Percentiles rank a stretch among this genome's conserved stretches.
Evolutionary conservation across 2,888 invertebrate species (phyloP).

Genomic region (Drosophila leonis): DNA sequence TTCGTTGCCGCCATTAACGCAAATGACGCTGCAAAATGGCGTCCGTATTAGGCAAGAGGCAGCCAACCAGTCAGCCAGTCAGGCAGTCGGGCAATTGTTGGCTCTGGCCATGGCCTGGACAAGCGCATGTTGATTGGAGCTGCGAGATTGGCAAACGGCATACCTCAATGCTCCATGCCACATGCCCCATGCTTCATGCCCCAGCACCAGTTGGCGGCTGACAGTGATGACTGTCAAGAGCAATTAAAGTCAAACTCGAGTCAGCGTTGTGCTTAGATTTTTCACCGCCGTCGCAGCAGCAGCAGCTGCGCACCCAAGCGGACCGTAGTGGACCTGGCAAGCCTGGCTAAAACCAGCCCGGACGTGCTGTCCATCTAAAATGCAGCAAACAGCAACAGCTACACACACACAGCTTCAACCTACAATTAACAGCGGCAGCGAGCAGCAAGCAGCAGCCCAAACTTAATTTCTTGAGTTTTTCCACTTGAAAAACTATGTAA

Average conservation of each 20-base stretch:
- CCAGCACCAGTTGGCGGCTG: constrained; percentile 49
- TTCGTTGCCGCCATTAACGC: constrained; percentile 74
- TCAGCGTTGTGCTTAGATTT: constrained; percentile 74
- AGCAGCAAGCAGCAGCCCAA: constrained; percentile 62
- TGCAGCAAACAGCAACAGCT: constrained; percentile 54
- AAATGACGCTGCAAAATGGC: constrained; percentile 81
- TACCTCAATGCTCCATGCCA: constrained; percentile 46
- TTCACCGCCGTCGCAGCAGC: constrained; percentile 75
- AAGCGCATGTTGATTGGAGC: constrained; percentile 80
- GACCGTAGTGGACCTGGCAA: constrained; percentile 29
- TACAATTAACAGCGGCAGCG: constrained; percentile 68
- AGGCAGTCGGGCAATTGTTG: constrained; percentile 30
- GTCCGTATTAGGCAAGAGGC: constrained; percentile 73
- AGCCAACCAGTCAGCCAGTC: constrained; percentile 34
- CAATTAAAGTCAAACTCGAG: constrained; percentile 84
- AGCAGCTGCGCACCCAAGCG: constrained; percentile 49
- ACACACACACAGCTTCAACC: constrained; percentile 54
- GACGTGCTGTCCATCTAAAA: constrained; percentile 75
- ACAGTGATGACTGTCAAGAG: constrained; percentile 84
- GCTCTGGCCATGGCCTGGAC: constrained; percentile 60
- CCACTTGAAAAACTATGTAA: constrained; percentile 81
- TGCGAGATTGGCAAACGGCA: constrained; percentile 73
- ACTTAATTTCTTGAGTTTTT: constrained; percentile 80
- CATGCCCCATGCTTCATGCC: constrained; percentile 22
- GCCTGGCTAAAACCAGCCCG: constrained; percentile 43